phyloP scores from a whole-genome alignment of 2,797 vertebrate genomes.

The Melanotaenia nigrans region DNA sequence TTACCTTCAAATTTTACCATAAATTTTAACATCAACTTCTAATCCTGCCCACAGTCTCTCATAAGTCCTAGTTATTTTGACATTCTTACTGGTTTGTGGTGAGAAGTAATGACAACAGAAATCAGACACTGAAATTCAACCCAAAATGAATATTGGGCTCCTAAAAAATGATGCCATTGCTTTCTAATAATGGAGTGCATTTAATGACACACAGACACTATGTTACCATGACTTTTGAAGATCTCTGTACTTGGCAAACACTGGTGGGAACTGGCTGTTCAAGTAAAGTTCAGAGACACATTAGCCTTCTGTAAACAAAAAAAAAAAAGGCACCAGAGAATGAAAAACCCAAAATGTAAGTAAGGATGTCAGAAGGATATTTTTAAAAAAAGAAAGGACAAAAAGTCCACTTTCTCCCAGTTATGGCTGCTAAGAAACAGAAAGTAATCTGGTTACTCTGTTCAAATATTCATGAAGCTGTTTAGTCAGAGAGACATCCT shows the following conservation, averaged over 20 bases:
- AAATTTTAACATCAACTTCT: too few species aligned
- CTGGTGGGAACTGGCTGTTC: not conserved
- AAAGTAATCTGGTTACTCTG: constrained; percentile 19
- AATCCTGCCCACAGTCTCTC: too few species aligned
- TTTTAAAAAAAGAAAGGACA: not conserved
- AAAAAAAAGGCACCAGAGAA: not conserved
- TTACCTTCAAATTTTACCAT: too few species aligned
- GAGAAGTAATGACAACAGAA: too few species aligned
- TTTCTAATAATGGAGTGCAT: not conserved
- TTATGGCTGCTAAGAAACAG: constrained; percentile 1
- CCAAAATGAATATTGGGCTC: too few species aligned
- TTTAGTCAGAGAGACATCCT: constrained; percentile 29
- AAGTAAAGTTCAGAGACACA: constrained; percentile 10
- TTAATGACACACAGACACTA: not conserved
- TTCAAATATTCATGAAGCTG: constrained; percentile 51
- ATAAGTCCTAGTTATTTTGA: too few species aligned
- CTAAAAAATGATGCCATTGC: not conserved
- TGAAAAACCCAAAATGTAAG: not conserved
- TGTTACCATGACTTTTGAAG: not conserved
- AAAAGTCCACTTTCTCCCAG: constrained; percentile 2
- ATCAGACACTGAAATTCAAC: too few species aligned
- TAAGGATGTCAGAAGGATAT: constrained; percentile 5
- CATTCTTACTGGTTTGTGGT: too few species aligned
- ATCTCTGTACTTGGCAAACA: not conserved
- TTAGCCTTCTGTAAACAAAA: constrained; percentile 1